Percentiles rank a stretch among this genome's conserved stretches.
Evolutionary conservation across 2,888 invertebrate genomes (phyloP).

Genomic region (Nemotelus pantherinus): DNA sequence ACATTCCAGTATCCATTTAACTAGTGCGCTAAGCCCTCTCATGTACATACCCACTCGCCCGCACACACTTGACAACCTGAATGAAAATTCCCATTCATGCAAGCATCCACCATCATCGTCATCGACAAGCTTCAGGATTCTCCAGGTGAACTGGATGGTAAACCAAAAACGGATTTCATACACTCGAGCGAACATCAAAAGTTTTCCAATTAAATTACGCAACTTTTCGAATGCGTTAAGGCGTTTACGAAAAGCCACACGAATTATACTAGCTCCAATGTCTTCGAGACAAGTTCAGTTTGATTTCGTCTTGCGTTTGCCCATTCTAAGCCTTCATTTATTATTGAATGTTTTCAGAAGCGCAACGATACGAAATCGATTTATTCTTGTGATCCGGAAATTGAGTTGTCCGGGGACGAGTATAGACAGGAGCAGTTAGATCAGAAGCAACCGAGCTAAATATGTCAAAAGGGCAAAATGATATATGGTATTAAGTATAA

Average conservation of each 20-base stretch:
- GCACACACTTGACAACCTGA: too few species aligned
- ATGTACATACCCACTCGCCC: too few species aligned
- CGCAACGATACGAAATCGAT: not conserved
- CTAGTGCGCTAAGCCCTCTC: too few species aligned
- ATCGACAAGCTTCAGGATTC: conserved; percentile 18
- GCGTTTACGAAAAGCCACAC: conserved; percentile 35
- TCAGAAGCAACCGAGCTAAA: too few species aligned
- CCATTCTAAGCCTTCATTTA: not conserved
- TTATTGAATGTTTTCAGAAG: not conserved
- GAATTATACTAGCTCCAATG: conserved; percentile 24
- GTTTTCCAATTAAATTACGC: conserved; percentile 45
- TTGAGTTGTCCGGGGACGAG: conserved; percentile 21
- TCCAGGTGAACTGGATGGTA: conserved; percentile 25
- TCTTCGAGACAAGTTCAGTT: not conserved
- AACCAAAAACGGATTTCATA: conserved; percentile 35
- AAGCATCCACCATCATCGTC: not conserved
- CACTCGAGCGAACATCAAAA: conserved; percentile 36
- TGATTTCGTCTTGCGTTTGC: not conserved
- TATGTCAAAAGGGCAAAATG: too few species aligned
- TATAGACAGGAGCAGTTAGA: too few species aligned
- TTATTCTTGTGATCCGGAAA: conserved; percentile 12
- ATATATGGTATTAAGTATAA: too few species aligned
- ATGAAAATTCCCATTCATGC: too few species aligned
- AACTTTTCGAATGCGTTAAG: conserved; percentile 28
- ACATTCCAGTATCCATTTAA: too few species aligned